A percentile compares a stretch with the other conserved stretches of the same genome.
phyloP scores from a whole-genome alignment of 2,113 vertebrate genomes.

The Dermatemys mawii region DNA sequence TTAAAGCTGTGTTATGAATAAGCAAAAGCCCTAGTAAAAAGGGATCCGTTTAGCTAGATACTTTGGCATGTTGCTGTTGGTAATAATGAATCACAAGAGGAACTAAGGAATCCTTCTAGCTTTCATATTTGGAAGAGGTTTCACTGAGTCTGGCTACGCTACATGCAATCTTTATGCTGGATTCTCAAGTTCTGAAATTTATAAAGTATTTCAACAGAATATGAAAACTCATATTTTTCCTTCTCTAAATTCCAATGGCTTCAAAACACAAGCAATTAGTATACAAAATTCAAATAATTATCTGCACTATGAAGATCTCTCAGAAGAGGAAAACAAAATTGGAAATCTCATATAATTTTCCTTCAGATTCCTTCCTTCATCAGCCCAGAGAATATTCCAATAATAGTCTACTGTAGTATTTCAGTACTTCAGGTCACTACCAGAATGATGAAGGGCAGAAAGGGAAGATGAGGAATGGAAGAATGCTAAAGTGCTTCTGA shows the following conservation, averaged over 20 bases:
- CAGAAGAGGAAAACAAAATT: constrained; percentile 51
- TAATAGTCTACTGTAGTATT: constrained; percentile 46
- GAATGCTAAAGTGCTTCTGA: constrained; percentile 38
- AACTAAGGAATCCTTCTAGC: constrained; percentile 64
- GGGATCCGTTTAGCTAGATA: constrained; percentile 68
- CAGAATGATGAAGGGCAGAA: not conserved
- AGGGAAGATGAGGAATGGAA: constrained; percentile 36
- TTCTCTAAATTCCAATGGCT: constrained; percentile 53
- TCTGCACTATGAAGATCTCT: constrained; percentile 43
- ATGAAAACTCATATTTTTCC: constrained; percentile 51
- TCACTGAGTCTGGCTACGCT: not conserved
- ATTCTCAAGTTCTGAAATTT: constrained; percentile 62
- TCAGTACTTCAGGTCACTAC: constrained; percentile 32
- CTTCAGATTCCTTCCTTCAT: not conserved
- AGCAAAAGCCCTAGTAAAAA: constrained; percentile 60
- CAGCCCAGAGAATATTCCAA: constrained; percentile 26
- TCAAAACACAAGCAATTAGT: constrained; percentile 63
- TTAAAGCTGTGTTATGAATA: constrained; percentile 55
- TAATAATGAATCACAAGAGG: constrained; percentile 65
- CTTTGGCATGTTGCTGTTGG: constrained; percentile 21
- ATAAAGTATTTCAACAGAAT: constrained; percentile 50
- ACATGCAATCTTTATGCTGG: constrained; percentile 33
- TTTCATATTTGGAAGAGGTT: constrained; percentile 52
- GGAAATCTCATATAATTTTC: constrained; percentile 2
- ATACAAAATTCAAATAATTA: constrained; percentile 68